phyloP scores from a whole-genome alignment of 2,888 invertebrate genomes.

The Drosophila helvetica region DNA sequence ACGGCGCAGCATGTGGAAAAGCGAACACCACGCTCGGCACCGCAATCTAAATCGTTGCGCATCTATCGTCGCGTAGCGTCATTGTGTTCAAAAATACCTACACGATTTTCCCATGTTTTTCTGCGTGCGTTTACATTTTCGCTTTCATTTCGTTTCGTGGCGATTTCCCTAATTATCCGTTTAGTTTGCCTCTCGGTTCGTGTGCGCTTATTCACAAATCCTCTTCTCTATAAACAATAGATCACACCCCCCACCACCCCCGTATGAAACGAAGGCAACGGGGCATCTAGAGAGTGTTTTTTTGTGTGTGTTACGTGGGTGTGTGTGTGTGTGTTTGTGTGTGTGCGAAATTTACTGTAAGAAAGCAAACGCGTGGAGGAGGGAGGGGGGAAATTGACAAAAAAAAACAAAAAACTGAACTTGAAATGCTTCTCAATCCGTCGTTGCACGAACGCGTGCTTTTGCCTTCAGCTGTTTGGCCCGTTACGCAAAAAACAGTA shows the following conservation, averaged over 20 bases:
- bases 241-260: neutral
- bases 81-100: slow-evolving; percentile 25
- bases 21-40: slow-evolving; percentile 64
- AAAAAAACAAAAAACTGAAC: slow-evolving; percentile 17
- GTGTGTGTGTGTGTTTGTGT: slow-evolving; percentile 10
- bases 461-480: slow-evolving; percentile 38
- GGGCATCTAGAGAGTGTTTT: neutral
- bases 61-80: slow-evolving; percentile 36
- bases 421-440: slow-evolving; percentile 45
- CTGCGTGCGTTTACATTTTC: slow-evolving; percentile 2
- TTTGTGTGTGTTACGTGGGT: neutral
- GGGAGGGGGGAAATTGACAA: slow-evolving; percentile 7
- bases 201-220: slow-evolving; percentile 28
- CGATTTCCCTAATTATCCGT: slow-evolving; percentile 1
- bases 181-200: slow-evolving; percentile 4
- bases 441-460: slow-evolving; percentile 13
- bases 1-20: slow-evolving; percentile 71
- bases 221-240: slow-evolving; percentile 16
- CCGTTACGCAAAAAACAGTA: slow-evolving; percentile 44
- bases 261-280: too few species aligned
- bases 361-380: slow-evolving; percentile 5
- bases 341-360: slow-evolving; percentile 12
- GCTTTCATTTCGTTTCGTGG: slow-evolving; percentile 3
- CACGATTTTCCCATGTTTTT: slow-evolving; percentile 38
- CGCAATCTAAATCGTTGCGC: slow-evolving; percentile 20